Evolutionary conservation across 2,797 vertebrate genomes (phyloP), one percentile per base, ranked within the genome.

Genomic region (Percopsis omiscomaycus): DNA sequence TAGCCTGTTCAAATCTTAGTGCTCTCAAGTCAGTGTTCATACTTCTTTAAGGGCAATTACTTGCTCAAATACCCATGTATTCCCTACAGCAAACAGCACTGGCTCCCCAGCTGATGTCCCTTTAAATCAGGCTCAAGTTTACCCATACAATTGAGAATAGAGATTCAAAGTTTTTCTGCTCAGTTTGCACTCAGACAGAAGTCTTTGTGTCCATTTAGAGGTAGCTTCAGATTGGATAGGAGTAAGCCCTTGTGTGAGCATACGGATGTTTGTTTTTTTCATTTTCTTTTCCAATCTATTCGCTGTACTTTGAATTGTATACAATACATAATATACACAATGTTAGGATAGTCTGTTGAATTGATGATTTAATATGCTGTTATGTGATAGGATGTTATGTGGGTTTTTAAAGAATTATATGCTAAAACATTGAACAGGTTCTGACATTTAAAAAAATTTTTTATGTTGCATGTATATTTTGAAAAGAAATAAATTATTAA

Each of bases 291-390:
- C 0, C 5, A 5, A 37, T 37, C 32, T 8, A 5, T 37, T 83
- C 61, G 75, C 78, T 85, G 79, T 82, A 81, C 72, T 78, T 77
- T 69, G 2, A 72, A 62, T 71, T 68, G 48, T 79, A 59, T 79
- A 16, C n/a, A 64, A 60, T 77, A 64, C 6, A 15, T 15, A 14
- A 55, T 68, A 64, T 74, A 32, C 49, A 62, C 37, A 32, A 52
- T 62, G 30, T 52, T 55, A 22, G 32, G 75, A 72, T 67, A 79
- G 37, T 79, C 71, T 79, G 64, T 73, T 66, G 58, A 66, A 49
- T 66, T 69, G 59, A 77, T 75, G 0, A 73, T 69, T 66, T 74
- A 74, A 77, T 69, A 69, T 66, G 66, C 53, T 69, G 42, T 71
- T 65, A 54, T 5, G 4, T 66, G 63, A 64, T 70, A 46, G 59